Evolutionary conservation across 2,888 invertebrate species (phyloP).

Genomic region (Dryococelus australis): DNA sequence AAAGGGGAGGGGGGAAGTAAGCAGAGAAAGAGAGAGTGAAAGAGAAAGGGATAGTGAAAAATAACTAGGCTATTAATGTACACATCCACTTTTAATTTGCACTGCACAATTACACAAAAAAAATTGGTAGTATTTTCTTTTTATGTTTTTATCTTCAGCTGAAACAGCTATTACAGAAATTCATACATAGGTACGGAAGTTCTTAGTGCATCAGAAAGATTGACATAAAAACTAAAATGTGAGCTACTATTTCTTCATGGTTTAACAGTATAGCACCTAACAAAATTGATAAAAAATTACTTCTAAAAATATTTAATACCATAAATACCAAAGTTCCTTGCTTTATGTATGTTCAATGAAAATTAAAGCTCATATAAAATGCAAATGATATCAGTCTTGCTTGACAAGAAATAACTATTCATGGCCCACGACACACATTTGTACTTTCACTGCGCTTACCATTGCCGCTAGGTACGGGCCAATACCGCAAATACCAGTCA

Average conservation of each 20-base stretch:
- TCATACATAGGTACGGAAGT: not conserved
- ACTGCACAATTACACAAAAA: too few relatives aligned
- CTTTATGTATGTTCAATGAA: not conserved
- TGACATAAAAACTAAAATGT: not conserved
- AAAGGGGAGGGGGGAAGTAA: too few relatives aligned
- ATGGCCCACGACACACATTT: not conserved
- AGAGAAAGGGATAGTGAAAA: too few relatives aligned
- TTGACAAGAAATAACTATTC: not conserved
- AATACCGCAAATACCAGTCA: not conserved
- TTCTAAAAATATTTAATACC: not conserved
- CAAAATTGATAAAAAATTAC: not conserved
- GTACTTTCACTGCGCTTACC: not conserved
- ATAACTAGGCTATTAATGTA: too few relatives aligned
- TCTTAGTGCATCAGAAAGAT: not conserved
- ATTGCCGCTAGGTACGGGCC: not conserved
- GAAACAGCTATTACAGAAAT: not conserved
- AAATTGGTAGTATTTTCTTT: too few relatives aligned
- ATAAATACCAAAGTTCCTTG: not conserved
- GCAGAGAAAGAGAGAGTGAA: too few relatives aligned
- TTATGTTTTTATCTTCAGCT: not conserved
- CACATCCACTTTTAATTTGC: too few relatives aligned
- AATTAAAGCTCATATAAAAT: conserved; percentile 8
- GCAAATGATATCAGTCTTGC: not conserved
- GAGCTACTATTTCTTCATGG: not conserved
- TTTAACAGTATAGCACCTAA: not conserved